Percentiles rank a stretch among this genome's conserved stretches.
phyloP scores from a whole-genome alignment of 2,888 invertebrate genomes.

The Piscicola geometra region DNA sequence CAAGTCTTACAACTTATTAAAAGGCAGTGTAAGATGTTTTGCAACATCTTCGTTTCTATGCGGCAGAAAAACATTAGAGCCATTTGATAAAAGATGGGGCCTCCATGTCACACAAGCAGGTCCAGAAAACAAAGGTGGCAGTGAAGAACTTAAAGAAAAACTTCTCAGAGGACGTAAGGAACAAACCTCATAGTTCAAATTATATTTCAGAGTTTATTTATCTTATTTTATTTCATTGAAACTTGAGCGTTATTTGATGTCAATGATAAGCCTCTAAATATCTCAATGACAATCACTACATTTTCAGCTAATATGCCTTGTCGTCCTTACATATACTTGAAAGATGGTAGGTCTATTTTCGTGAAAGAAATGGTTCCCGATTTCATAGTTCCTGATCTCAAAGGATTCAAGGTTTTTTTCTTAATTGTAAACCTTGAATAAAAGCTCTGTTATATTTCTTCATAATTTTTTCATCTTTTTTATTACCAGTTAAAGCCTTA shows the following conservation, averaged over 20 bases:
- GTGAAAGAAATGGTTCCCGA: slow-evolving; percentile 87
- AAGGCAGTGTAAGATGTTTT: not conserved
- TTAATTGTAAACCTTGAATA: not conserved
- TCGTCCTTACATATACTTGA: slow-evolving; percentile 38
- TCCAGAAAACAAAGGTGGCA: slow-evolving; percentile 36
- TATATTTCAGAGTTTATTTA: not conserved
- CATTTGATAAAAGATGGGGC: slow-evolving; percentile 39
- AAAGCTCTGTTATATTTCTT: not conserved
- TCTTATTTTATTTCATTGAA: no score
- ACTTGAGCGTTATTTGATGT: not conserved
- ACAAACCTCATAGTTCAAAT: no score
- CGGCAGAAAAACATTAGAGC: slow-evolving; percentile 34
- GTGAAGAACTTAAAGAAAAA: slow-evolving; percentile 29
- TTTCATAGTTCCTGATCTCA: slow-evolving; percentile 82
- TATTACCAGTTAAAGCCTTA: slow-evolving; percentile 74
- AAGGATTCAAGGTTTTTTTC: slow-evolving; percentile 65
- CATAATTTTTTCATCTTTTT: slow-evolving; percentile 10
- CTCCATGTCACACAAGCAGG: slow-evolving; percentile 38
- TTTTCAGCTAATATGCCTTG: slow-evolving; percentile 39
- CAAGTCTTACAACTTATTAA: no score
- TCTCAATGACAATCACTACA: no score
- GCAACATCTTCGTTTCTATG: slow-evolving; percentile 17
- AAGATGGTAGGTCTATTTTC: slow-evolving; percentile 44
- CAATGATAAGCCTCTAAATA: not conserved
- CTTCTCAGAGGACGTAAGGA: slow-evolving; percentile 21